Base-by-base conservation (phyloP, 1,140 invertebrate genomes). In the Drosophila rufa region DNA sequence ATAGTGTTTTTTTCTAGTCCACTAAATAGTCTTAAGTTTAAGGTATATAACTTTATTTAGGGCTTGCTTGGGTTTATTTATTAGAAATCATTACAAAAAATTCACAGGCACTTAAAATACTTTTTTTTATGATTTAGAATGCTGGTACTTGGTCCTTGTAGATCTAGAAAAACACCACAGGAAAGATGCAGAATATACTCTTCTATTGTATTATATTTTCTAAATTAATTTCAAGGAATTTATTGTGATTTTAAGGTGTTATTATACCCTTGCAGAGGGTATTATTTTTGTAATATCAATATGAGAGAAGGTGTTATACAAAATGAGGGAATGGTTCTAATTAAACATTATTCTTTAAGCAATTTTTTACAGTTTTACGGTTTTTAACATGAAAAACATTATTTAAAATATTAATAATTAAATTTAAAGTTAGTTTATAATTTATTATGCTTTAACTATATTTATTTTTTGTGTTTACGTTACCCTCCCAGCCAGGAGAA, bases 401-500 rank as follows among this genome's bases (percentile, higher is more conserved):
- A 0, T 33, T 7, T 30, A 30, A 30, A 8, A 6, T 14, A 7
- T 7, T 15, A 1, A 1, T 22, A 19, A 11, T 11, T 51, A 27
- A 55, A 14, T 5, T 38, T 43, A 25, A 1, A 14, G 46, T 15
- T 30, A 22, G 8, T 12, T 53, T 27, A 15, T 45, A n/a, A 12
- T 25, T 15, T 4, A 7, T 22, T 74, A 40, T 36, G 6, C 17
- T 58, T 55, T 9, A 11, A 48, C 25, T 51, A 45, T 12, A 40
- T 43, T 5, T 25, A 36, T 46, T 79, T 57, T 6, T 46, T 25
- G 33, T 48, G 47, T 38, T 75, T 38, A 25, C 45, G 43, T 46
- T 42, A 1, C 80, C 45, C 48, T 15, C 27, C 25, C 58, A 87
- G 83, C 65, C 73, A 75, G 80, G 94, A 95, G 82, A 94, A 93